Percentiles rank a stretch among this genome's conserved stretches.
Evolutionary conservation across 2,888 invertebrate genomes (phyloP).

Genomic region (Rotaria macrura): DNA sequence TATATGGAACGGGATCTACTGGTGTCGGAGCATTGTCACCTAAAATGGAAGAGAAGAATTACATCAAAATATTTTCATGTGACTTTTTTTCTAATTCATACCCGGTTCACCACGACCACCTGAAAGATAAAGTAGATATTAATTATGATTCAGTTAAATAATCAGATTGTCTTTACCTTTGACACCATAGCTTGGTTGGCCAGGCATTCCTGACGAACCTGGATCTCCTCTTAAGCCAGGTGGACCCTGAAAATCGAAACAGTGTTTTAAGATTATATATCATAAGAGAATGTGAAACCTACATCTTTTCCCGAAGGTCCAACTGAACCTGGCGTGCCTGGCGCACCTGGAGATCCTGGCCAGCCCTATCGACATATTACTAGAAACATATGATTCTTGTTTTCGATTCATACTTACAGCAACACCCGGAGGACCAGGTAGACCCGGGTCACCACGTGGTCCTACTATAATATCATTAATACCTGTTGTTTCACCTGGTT

Average conservation of each 20-base stretch:
- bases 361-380: not conserved
- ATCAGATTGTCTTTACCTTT: not conserved
- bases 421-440: not conserved
- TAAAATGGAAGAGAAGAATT: not conserved
- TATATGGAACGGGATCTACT: not conserved
- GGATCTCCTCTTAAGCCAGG: conserved; percentile 30
- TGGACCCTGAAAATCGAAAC: conserved; percentile 26
- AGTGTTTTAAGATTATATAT: conserved; percentile 24
- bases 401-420: not conserved
- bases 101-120: conserved; percentile 23
- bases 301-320: not conserved
- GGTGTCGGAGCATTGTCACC: not conserved
- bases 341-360: conserved; percentile 16
- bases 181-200: conserved; percentile 6
- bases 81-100: not conserved
- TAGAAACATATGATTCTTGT: not conserved
- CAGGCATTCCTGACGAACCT: conserved; percentile 34
- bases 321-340: conserved; percentile 33
- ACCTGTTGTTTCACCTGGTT: not conserved
- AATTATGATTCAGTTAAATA: not conserved
- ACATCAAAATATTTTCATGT: not conserved
- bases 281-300: not conserved
- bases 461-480: not conserved
- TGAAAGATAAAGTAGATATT: not conserved
- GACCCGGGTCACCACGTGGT: conserved; percentile 34